These are phyloP conservation scores for Neoniphon sammara DNA, from an alignment of 2,797 vertebrate genomes.

Conservation along the genomic window DNA sequence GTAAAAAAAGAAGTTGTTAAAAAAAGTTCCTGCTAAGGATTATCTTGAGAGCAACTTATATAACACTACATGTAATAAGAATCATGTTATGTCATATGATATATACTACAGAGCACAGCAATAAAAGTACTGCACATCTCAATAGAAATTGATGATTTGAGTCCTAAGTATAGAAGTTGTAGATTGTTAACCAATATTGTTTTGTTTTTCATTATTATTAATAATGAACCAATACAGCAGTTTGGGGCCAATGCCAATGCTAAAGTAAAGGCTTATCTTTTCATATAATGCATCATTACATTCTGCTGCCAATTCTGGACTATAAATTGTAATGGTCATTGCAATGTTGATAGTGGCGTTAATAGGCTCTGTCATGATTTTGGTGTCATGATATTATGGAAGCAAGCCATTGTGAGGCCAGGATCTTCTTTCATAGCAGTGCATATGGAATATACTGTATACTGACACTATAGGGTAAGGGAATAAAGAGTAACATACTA, in stretches of 20 bases:
- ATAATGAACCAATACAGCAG: no score
- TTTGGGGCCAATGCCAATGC: no score
- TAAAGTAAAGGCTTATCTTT: no score
- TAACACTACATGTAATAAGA: not conserved
- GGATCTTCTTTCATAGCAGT: not conserved
- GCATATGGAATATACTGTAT: not conserved
- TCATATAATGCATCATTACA: not conserved
- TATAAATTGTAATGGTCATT: not conserved
- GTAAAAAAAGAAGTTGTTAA: not conserved
- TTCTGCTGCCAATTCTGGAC: not conserved
- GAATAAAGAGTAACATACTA: not conserved
- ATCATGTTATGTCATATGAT: not conserved
- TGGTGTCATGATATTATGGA: not conserved
- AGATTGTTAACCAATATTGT: not conserved
- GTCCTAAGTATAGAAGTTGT: not conserved
- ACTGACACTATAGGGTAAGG: not conserved
- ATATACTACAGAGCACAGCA: not conserved
- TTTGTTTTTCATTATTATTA: not conserved
- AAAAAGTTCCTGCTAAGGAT: not conserved
- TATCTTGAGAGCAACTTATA: not conserved
- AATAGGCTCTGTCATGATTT: not conserved
- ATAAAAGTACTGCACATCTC: not conserved
- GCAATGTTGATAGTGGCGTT: not conserved
- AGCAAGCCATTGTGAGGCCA: not conserved
- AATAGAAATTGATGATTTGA: not conserved